A percentile compares a stretch with the other conserved stretches of the same genome.
These are phyloP conservation scores for Steatocranus sp. DNA, from an alignment of 2,797 vertebrate genomes.

Conservation along the genomic window DNA sequence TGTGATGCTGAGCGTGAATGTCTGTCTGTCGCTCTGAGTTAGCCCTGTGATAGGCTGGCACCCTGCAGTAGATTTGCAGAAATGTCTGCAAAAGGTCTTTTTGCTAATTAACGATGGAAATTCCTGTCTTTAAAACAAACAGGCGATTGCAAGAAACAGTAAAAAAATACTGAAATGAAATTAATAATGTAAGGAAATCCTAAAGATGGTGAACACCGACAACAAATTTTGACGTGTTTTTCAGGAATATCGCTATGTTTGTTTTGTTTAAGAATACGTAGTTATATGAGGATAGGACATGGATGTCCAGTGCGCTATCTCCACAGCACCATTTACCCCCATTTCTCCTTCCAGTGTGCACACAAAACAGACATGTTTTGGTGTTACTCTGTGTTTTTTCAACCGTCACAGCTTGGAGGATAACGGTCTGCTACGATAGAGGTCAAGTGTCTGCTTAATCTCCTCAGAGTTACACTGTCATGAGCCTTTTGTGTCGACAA, in stretches of 20 bases:
- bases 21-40: neutral
- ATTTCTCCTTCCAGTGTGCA: neutral
- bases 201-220: neutral
- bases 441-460: conserved; percentile 34
- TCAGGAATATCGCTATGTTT: neutral
- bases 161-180: neutral
- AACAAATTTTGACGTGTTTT: neutral
- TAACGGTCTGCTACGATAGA: conserved; percentile 10
- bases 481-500: conserved; percentile 11
- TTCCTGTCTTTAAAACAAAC: neutral
- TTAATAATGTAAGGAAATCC: neutral
- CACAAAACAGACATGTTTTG: neutral
- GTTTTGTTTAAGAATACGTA: neutral
- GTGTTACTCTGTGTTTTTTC: neutral
- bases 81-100: neutral
- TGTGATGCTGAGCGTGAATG: neutral
- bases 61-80: neutral
- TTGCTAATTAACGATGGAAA: neutral
- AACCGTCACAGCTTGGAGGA: conserved; percentile 4
- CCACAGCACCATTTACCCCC: neutral
- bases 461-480: neutral
- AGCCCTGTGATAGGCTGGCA: neutral
- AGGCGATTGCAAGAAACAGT: neutral
- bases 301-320: neutral
- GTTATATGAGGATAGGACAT: neutral